These are phyloP conservation scores for Zoanthus sansibaricus DNA, from an alignment of 92 coral and sea anemone genomes.

Conservation along the genomic window DNA sequence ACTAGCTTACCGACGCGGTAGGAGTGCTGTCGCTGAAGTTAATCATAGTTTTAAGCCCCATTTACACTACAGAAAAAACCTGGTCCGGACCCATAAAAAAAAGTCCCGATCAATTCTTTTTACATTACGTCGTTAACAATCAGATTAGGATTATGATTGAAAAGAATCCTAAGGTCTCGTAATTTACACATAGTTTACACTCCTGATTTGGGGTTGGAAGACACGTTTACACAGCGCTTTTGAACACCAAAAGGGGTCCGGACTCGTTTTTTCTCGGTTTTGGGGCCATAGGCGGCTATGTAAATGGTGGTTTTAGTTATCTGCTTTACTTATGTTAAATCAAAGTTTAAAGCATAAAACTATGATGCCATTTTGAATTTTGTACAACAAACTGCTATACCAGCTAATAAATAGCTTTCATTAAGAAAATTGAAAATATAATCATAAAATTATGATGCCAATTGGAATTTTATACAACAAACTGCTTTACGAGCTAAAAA, in stretches of 20 bases:
- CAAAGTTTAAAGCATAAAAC: slow-evolving; percentile 8
- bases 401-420: slow-evolving; percentile 12
- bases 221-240: slow-evolving; percentile 33
- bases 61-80: too few relatives aligned
- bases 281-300: slow-evolving; percentile 34
- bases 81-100: slow-evolving; percentile 2
- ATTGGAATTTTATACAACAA: slow-evolving; percentile 8
- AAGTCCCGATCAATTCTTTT: slow-evolving; percentile 3
- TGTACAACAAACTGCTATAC: slow-evolving; percentile 13
- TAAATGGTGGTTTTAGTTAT: slow-evolving; percentile 11
- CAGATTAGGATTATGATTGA: slow-evolving; percentile 20
- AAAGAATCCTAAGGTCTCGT: slow-evolving; percentile 7
- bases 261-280: slow-evolving; percentile 26
- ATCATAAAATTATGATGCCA: slow-evolving; percentile 11
- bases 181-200: not conserved
- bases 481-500: slow-evolving; percentile 13
- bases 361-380: slow-evolving; percentile 11
- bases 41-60: slow-evolving; percentile 1
- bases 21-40: slow-evolving; percentile 10
- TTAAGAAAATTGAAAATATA: slow-evolving; percentile 9
- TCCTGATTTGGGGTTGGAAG: not conserved
- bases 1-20: slow-evolving; percentile 10
- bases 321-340: slow-evolving; percentile 11
- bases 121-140: slow-evolving; percentile 17
- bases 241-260: slow-evolving; percentile 30